phyloP scores from a whole-genome alignment of 2,888 invertebrate species.

The Crocallis elinguaria region DNA sequence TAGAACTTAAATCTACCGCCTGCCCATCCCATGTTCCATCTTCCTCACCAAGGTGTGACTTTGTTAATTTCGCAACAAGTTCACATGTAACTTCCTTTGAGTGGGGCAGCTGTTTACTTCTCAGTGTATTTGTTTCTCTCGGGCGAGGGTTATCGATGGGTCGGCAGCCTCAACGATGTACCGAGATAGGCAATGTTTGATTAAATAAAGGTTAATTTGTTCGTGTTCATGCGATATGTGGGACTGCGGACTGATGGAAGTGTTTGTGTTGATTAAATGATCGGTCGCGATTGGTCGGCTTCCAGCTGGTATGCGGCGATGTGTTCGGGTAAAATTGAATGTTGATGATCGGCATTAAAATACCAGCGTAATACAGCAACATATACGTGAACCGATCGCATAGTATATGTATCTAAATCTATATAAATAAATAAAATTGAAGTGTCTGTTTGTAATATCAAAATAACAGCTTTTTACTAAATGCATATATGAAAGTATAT shows the following conservation, averaged over 20 bases:
- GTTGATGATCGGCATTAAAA: too few species aligned
- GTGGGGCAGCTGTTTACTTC: slow-evolving; percentile 4
- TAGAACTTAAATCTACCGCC: too few species aligned
- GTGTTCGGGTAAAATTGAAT: slow-evolving; percentile 14
- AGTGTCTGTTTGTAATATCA: too few species aligned
- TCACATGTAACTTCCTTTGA: background rate
- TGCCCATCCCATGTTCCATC: too few species aligned
- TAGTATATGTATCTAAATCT: too few species aligned
- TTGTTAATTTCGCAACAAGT: background rate
- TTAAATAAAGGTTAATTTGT: slow-evolving; percentile 60
- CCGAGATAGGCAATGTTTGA: slow-evolving; percentile 44
- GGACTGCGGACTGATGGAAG: slow-evolving; percentile 31
- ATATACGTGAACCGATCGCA: too few species aligned
- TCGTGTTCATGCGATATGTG: slow-evolving; percentile 38
- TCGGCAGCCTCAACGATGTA: slow-evolving; percentile 34
- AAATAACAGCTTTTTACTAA: too few species aligned
- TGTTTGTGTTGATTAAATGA: slow-evolving; percentile 30
- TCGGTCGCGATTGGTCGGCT: slow-evolving; percentile 24
- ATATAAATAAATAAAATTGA: too few species aligned
- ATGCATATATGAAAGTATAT: too few species aligned
- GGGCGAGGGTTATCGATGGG: slow-evolving; percentile 41
- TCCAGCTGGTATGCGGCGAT: slow-evolving; percentile 10
- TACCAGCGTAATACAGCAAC: too few species aligned
- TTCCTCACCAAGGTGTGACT: background rate
- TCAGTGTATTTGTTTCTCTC: slow-evolving; percentile 11